Evolutionary conservation across 2,888 invertebrate genomes (phyloP).

Genomic region (Corbicula japonica): DNA sequence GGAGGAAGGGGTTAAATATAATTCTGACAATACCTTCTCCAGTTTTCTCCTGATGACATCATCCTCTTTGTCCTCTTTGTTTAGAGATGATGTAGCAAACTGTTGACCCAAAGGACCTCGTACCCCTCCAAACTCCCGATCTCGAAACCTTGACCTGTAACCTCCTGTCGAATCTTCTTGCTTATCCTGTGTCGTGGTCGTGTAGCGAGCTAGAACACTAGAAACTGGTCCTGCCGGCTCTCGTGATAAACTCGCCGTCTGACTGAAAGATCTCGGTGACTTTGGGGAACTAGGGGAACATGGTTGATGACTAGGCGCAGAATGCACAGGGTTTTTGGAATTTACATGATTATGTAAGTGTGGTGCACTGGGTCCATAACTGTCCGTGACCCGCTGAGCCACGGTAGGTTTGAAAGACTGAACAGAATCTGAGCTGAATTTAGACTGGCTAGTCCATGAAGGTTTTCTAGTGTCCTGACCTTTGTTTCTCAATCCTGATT

Average conservation of each 20-base stretch:
- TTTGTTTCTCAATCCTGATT: conserved; percentile 75
- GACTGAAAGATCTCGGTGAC: conserved; percentile 58
- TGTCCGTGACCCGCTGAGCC: conserved; percentile 35
- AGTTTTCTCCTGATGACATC: conserved; percentile 69
- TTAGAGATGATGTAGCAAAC: conserved; percentile 54
- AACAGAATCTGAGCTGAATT: conserved; percentile 56
- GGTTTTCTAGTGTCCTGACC: conserved; percentile 43
- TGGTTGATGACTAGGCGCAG: conserved; percentile 52
- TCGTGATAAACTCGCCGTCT: conserved; percentile 38
- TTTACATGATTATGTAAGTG: conserved; percentile 33
- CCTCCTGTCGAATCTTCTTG: conserved; percentile 38
- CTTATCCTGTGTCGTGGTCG: conserved; percentile 48
- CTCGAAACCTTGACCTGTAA: conserved; percentile 61
- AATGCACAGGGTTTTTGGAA: conserved; percentile 28
- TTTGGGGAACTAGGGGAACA: conserved; percentile 44
- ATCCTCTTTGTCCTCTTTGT: conserved; percentile 63
- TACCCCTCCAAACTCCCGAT: conserved; percentile 52
- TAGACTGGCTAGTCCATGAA: conserved; percentile 52
- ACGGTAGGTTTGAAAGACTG: conserved; percentile 65
- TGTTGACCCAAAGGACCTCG: conserved; percentile 57
- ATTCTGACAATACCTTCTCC: conserved; percentile 71
- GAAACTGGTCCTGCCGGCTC: conserved; percentile 60
- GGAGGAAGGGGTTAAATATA: no score
- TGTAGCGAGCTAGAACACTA: conserved; percentile 57
- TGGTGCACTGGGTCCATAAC: background rate